Conservation (phyloP, 1,140 invertebrate genomes). For the Philotrypesis tridentata region DNA sequence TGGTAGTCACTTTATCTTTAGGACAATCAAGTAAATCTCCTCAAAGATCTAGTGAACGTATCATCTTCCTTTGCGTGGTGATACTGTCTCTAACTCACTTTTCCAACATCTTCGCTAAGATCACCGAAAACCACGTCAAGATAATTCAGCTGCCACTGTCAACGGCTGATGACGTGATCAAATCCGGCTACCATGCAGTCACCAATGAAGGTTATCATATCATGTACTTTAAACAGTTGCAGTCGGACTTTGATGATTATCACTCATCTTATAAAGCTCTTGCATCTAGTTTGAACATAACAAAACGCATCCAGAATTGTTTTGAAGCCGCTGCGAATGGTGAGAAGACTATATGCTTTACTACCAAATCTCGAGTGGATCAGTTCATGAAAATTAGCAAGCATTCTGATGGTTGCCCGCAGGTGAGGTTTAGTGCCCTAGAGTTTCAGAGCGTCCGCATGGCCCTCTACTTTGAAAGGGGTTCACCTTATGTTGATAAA, state of each 20-base stretch:
- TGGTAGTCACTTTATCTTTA: background rate
- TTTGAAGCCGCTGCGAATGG: background rate
- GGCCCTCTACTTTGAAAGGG: background rate
- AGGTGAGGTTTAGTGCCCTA: background rate
- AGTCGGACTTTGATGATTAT: background rate
- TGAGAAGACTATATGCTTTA: slow-evolving; percentile 4
- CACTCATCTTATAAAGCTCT: background rate
- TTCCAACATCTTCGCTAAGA: slow-evolving; percentile 15
- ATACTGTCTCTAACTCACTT: slow-evolving; percentile 4
- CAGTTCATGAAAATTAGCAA: background rate
- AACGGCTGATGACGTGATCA: background rate
- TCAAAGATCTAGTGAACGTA: background rate
- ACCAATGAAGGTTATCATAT: background rate
- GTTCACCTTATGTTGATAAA: slow-evolving; percentile 14
- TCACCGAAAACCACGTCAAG: slow-evolving; percentile 11
- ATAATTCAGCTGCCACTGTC: background rate
- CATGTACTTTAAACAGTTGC: slow-evolving; percentile 3
- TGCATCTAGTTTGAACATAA: background rate
- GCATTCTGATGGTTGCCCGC: background rate
- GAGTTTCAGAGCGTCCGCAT: background rate
- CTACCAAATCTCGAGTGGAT: background rate
- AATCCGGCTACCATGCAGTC: background rate
- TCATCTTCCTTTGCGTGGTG: slow-evolving; percentile 8
- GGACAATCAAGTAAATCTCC: background rate
- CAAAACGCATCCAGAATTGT: background rate